Evolutionary conservation across 2,113 vertebrate genomes (phyloP).

Genomic region (Dromiciops gliroides): DNA sequence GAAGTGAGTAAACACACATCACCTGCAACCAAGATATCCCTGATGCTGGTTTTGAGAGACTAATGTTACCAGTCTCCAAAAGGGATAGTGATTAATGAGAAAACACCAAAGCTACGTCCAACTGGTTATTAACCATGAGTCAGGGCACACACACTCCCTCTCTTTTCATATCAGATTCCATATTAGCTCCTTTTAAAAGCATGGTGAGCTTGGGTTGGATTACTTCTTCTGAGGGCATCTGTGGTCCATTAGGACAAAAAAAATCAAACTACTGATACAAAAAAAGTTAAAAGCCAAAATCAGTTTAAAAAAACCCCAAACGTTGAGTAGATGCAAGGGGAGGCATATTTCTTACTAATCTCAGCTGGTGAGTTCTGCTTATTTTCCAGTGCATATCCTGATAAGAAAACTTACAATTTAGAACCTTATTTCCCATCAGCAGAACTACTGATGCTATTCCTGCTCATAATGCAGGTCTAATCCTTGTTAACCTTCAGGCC

Average conservation of each 20-base stretch:
- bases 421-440: background rate
- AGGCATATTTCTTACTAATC: background rate
- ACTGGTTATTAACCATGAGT: background rate
- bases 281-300: conserved; percentile 40
- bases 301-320: background rate
- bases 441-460: conserved; percentile 18
- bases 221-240: background rate
- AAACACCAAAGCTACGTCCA: background rate
- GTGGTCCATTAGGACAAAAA: background rate
- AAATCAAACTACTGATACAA: background rate
- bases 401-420: conserved; percentile 39
- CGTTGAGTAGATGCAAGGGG: background rate
- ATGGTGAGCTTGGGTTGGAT: background rate
- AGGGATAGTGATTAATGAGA: background rate
- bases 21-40: background rate
- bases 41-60: background rate
- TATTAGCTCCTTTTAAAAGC: background rate
- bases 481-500: conserved; percentile 62
- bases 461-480: background rate
- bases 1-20: background rate
- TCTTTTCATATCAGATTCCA: background rate
- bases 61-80: background rate
- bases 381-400: background rate
- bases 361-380: background rate
- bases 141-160: background rate